Evolutionary conservation across 2,888 invertebrate species (phyloP).

Genomic region (Cyclophora albipunctata): DNA sequence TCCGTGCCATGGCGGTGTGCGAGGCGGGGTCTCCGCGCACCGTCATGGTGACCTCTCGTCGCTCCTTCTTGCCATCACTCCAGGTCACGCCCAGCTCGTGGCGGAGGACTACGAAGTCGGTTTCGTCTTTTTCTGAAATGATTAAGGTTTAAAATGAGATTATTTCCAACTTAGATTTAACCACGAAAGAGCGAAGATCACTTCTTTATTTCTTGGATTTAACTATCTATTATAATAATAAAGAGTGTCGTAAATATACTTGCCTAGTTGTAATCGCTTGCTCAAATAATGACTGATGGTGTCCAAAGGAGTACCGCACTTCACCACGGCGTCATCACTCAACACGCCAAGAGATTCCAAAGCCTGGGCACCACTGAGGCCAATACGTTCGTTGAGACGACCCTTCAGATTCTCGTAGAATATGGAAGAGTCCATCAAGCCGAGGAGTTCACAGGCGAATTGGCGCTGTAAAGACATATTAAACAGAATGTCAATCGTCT

Average conservation of each 20-base stretch:
- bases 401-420: constrained; percentile 95
- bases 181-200: no score
- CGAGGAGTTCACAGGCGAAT: constrained; percentile 89
- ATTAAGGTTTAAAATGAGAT: not conserved
- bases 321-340: constrained; percentile 86
- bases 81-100: constrained; percentile 95
- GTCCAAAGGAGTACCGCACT: constrained; percentile 91
- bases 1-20: constrained; percentile 92
- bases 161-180: constrained; percentile 12
- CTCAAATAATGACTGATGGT: constrained; percentile 93
- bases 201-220: no score
- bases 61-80: constrained; percentile 90
- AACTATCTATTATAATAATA: no score
- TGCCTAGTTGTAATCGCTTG: constrained; percentile 86
- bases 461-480: constrained; percentile 76
- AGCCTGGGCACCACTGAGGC: constrained; percentile 80
- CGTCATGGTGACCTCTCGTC: constrained; percentile 89
- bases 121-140: constrained; percentile 78
- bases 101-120: constrained; percentile 94
- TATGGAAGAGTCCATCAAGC: constrained; percentile 88
- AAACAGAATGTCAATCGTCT: not conserved
- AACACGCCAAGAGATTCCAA: constrained; percentile 92
- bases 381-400: constrained; percentile 87
- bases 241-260: constrained; percentile 14
- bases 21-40: constrained; percentile 88